phyloP scores from a whole-genome alignment of 30 jellyfish, hydroid and myxozoan genomes.

The Phacellophora camtschatica region DNA sequence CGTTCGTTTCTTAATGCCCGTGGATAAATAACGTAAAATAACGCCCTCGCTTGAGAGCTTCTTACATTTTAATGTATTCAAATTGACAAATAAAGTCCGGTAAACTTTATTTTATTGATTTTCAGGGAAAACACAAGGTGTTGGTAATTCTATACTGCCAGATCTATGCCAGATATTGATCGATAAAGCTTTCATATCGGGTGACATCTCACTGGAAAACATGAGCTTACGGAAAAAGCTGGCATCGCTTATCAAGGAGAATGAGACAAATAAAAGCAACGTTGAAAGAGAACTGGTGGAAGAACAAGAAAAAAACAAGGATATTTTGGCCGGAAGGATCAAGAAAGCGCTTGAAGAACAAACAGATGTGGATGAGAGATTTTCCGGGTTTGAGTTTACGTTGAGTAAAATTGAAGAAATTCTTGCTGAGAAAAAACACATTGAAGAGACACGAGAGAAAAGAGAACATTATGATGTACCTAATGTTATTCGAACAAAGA shows the following conservation, averaged over 20 bases:
- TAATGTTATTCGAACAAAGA: too few relatives aligned
- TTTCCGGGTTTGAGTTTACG: constrained; percentile 66
- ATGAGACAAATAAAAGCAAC: background rate
- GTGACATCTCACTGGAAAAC: constrained; percentile 53
- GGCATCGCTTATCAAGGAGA: background rate
- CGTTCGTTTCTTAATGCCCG: too few relatives aligned
- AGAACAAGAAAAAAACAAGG: background rate
- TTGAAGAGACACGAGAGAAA: too few relatives aligned
- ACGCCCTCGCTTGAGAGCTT: too few relatives aligned
- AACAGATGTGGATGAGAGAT: constrained; percentile 45
- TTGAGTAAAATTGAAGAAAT: constrained; percentile 68
- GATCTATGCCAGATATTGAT: constrained; percentile 43
- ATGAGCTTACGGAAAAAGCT: constrained; percentile 15
- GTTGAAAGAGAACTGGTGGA: background rate
- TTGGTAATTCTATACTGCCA: background rate
- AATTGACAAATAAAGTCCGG: too few relatives aligned
- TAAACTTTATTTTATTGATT: too few relatives aligned
- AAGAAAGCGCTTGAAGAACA: constrained; percentile 11
- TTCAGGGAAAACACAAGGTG: background rate
- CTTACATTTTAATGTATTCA: too few relatives aligned
- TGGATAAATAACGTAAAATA: too few relatives aligned
- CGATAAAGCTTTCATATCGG: constrained; percentile 47
- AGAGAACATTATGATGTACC: too few relatives aligned
- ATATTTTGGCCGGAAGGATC: background rate
- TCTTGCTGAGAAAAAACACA: constrained; percentile 6